Base-by-base conservation (phyloP, 2,888 invertebrate genomes). In the Sphinx pinastri region DNA sequence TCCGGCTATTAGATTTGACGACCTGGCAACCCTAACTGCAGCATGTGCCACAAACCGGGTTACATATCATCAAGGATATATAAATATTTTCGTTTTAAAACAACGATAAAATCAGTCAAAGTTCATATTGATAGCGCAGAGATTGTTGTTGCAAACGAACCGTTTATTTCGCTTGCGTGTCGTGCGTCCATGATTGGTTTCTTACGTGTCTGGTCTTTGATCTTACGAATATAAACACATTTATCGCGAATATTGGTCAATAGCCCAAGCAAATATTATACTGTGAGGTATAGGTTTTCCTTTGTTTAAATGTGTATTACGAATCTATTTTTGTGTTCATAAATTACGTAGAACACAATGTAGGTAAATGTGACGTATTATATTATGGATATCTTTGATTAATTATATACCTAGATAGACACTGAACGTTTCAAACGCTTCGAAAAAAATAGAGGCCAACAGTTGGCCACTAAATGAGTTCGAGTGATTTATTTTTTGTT, bases 31-130 rank as follows among this genome's bases (percentile, higher is more conserved):
- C n/a, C n/a, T n/a, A n/a, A n/a, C n/a, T 45, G 38, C 16, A 19
- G 14, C 59, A 45, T 47, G 54, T 63, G 54, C 60, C 12, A 63
- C 52, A 63, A 63, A 69, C 85, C 84, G 79, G 84, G 84, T 88
- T 86, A 83, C 72, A 63, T 68, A 54, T 69, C 55, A 68, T 66
- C 68, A 63, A 69, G 76, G 75, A 76, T 77, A 73, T 73, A 84
- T 83, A 85, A 89, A 90, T 91, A 88, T 89, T 90, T 89, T 90
- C 87, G 83, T 88, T 85, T 81, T 73, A 69, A 77, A 83, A 76
- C 78, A 70, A 68, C 57, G 89, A 89, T 92, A 90, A 74, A 71
- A 72, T 68, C 78, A 78, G 90, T 84, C 90, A 90, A 88, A 91
- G 92, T 89, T 90, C 91, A 84, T 47, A 66, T 3, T 70, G 87